Evolutionary conservation across 2,113 vertebrate genomes (phyloP).

Genomic region (Ictidomys tridecemlineatus): DNA sequence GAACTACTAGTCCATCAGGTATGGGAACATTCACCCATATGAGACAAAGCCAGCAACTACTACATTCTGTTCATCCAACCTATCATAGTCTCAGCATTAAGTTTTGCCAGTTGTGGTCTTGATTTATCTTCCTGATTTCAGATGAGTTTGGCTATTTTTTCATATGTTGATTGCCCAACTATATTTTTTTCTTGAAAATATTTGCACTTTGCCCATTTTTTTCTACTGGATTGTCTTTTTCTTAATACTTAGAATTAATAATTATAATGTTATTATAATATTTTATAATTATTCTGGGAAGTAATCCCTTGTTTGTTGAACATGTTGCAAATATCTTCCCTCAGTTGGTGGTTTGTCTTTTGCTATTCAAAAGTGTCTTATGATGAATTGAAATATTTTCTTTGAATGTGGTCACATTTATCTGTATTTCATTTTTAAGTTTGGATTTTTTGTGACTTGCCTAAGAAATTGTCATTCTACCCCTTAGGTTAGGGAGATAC

Average conservation of each 20-base stretch:
- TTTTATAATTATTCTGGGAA: neutral
- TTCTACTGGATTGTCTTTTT: neutral
- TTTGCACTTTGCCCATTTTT: neutral
- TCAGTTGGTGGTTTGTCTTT: neutral
- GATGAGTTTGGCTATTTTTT: neutral
- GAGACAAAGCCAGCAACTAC: neutral
- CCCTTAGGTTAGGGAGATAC: neutral
- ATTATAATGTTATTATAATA: neutral
- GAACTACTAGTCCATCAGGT: neutral
- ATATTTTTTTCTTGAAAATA: slow-evolving; percentile 7
- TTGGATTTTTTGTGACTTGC: neutral
- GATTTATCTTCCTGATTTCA: neutral
- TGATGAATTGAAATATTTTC: slow-evolving; percentile 21
- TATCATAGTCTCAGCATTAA: neutral
- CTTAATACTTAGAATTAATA: neutral
- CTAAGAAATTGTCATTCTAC: neutral
- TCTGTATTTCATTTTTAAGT: slow-evolving; percentile 1
- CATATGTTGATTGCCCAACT: neutral
- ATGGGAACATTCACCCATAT: neutral
- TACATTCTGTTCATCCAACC: neutral
- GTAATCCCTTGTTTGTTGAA: neutral
- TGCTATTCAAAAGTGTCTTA: neutral
- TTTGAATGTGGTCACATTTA: neutral
- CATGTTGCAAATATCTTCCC: neutral
- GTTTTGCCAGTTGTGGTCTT: neutral